Evolutionary conservation across 2,797 vertebrate species (phyloP).

Genomic region (Sebastes oblongus): DNA sequence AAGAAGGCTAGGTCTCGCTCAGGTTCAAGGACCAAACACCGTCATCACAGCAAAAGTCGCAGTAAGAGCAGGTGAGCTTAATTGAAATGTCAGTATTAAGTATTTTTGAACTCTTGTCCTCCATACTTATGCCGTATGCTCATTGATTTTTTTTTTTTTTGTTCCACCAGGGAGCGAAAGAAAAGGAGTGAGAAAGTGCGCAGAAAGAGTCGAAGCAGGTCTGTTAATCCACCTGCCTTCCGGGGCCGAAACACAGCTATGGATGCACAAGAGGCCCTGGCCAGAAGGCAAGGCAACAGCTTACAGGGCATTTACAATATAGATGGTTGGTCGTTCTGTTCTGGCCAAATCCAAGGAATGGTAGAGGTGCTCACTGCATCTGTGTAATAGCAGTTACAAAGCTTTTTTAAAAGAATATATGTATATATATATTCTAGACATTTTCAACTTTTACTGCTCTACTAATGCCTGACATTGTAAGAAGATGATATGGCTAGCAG

Average conservation of each 20-base stretch:
- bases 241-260: constrained; percentile 96
- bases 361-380: constrained; percentile 1
- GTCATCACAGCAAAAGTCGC: constrained; percentile 90
- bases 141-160: background rate
- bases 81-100: background rate
- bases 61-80: constrained; percentile 89
- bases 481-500: background rate
- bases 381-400: background rate
- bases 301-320: constrained; percentile 6
- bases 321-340: constrained; percentile 2
- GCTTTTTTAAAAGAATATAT: no score
- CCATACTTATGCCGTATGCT: background rate
- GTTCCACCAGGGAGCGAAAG: constrained; percentile 87
- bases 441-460: background rate
- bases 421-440: background rate
- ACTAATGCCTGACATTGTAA: background rate
- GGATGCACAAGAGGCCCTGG: constrained; percentile 98
- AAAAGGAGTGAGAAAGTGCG: constrained; percentile 91
- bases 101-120: background rate
- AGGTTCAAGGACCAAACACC: constrained; percentile 90
- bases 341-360: background rate
- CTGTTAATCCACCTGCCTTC: constrained; percentile 89
- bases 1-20: constrained; percentile 90
- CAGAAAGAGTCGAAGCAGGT: constrained; percentile 90
- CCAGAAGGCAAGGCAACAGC: constrained; percentile 86